Conservation (phyloP, 2,888 invertebrate species). For the Hydrotaea cyrtoneurina region DNA sequence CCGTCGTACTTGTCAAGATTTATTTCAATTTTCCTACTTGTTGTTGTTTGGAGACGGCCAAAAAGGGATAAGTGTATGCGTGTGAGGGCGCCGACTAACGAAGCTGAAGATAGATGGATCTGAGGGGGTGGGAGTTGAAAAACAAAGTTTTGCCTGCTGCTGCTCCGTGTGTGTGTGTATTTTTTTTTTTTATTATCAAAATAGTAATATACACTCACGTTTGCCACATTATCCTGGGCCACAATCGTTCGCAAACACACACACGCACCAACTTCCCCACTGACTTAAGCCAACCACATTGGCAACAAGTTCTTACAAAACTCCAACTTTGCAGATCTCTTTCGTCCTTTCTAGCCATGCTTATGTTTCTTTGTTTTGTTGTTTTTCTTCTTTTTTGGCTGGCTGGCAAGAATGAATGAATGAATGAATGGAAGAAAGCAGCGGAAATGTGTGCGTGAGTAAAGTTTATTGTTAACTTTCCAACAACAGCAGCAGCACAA, state of each 20-base stretch:
- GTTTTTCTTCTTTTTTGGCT: neutral
- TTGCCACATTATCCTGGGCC: neutral
- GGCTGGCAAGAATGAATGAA: conserved; percentile 16
- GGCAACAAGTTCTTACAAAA: conserved; percentile 62
- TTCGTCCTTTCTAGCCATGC: neutral
- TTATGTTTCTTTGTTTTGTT: no score
- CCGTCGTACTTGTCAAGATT: conserved; percentile 63
- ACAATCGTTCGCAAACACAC: conserved; percentile 3
- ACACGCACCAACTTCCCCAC: neutral
- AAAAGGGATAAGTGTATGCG: neutral
- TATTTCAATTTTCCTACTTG: conserved; percentile 66
- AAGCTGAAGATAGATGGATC: neutral
- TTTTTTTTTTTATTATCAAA: conserved; percentile 55
- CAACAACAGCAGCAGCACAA: neutral
- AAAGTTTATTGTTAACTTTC: conserved; percentile 63
- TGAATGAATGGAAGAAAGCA: no score
- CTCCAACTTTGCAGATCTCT: neutral
- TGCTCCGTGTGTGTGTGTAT: neutral
- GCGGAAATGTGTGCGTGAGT: conserved; percentile 64
- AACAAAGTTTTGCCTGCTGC: conserved; percentile 21
- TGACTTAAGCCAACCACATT: conserved; percentile 19
- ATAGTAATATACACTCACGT: conserved; percentile 58
- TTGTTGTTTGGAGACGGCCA: conserved; percentile 37
- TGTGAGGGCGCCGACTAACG: neutral
- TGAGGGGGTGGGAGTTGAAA: neutral